These are phyloP conservation scores for Gila robusta DNA, from an alignment of 2,797 vertebrate species.

Conservation along the genomic window DNA sequence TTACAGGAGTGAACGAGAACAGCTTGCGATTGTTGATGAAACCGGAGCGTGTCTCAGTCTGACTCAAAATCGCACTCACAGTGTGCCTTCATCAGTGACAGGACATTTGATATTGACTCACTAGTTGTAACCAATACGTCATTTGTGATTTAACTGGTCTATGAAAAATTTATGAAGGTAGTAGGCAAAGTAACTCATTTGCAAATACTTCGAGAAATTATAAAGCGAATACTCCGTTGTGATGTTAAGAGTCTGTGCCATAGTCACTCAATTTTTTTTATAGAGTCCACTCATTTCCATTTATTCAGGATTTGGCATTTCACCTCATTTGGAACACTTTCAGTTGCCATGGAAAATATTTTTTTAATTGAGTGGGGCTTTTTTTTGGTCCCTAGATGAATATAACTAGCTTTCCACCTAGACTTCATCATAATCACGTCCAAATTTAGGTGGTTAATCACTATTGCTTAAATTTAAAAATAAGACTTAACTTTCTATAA, in stretches of 20 bases:
- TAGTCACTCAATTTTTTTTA: conserved; percentile 7
- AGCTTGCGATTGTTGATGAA: conserved; percentile 51
- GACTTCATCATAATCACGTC: conserved; percentile 8
- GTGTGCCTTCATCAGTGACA: conserved; percentile 20
- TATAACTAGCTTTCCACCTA: neutral
- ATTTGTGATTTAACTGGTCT: neutral
- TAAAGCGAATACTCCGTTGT: neutral
- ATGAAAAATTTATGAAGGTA: conserved; percentile 41
- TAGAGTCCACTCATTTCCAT: neutral
- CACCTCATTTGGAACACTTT: neutral
- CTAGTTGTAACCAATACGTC: conserved; percentile 7
- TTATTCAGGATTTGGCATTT: conserved; percentile 9
- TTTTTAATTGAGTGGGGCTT: neutral
- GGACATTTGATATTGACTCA: conserved; percentile 50
- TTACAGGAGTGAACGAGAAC: conserved; percentile 14
- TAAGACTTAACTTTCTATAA: neutral
- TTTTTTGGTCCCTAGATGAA: neutral
- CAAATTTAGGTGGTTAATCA: neutral
- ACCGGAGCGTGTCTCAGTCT: conserved; percentile 44
- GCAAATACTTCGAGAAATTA: neutral
- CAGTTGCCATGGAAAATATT: conserved; percentile 18
- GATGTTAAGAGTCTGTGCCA: neutral
- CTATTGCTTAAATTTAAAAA: neutral
- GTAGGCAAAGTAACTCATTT: conserved; percentile 8
- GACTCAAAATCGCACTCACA: conserved; percentile 53